A percentile compares a stretch with the other conserved stretches of the same genome.
These are phyloP conservation scores for Pseudochaenichthys georgianus DNA, from an alignment of 2,797 vertebrate species.

Conservation along the genomic window DNA sequence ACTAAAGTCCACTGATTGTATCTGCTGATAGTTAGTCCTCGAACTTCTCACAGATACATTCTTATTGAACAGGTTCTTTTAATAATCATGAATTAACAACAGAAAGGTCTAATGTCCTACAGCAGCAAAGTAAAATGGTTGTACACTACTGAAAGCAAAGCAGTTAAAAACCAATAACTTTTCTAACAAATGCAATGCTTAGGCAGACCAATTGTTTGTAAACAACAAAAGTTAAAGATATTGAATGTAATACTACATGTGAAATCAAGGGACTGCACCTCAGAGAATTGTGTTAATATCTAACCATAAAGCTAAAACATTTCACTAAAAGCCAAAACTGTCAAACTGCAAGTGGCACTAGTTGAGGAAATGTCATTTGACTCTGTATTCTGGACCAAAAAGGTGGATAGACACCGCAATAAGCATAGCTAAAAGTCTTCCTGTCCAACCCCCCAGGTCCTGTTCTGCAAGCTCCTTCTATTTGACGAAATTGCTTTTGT, in stretches of 20 bases:
- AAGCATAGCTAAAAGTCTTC: not conserved
- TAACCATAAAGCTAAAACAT: not conserved
- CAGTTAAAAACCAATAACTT: not conserved
- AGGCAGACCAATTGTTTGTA: not conserved
- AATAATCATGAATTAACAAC: not conserved
- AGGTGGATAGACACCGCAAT: not conserved
- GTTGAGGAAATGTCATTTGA: no score
- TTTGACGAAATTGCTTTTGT: not conserved
- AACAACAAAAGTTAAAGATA: not conserved
- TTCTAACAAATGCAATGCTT: not conserved
- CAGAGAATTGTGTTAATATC: not conserved
- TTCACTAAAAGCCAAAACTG: not conserved
- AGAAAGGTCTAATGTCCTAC: not conserved
- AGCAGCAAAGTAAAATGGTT: not conserved
- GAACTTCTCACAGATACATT: not conserved
- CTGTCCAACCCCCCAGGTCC: not conserved
- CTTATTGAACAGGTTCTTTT: not conserved
- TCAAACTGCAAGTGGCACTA: not conserved
- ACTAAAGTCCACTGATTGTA: not conserved
- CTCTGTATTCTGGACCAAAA: no score
- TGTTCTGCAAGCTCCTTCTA: not conserved
- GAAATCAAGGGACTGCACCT: not conserved
- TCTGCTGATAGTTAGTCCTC: slow-evolving; percentile 1
- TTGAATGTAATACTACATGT: not conserved
- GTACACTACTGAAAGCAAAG: not conserved